Evolutionary conservation across 2,888 invertebrate species (phyloP).

Genomic region (Listrodromus nycthemerus): DNA sequence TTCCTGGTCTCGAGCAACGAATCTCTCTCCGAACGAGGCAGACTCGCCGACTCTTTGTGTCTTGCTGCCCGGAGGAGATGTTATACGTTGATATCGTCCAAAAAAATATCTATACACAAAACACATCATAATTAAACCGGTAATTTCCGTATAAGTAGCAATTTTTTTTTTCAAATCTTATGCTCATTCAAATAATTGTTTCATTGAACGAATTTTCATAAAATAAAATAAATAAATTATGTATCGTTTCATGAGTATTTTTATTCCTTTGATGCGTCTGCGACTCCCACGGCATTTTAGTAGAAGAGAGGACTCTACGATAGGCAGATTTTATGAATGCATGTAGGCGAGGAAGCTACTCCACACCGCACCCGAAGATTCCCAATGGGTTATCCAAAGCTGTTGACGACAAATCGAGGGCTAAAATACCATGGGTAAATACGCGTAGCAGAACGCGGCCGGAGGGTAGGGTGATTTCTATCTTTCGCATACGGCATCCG

Average conservation of each 20-base stretch:
- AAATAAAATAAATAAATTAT: too few species aligned
- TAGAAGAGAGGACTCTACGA: constrained; percentile 19
- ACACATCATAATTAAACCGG: too few species aligned
- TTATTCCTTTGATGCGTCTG: constrained; percentile 16
- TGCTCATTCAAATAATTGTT: not conserved
- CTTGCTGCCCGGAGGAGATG: not conserved
- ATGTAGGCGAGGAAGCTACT: constrained; percentile 49
- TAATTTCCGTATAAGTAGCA: too few species aligned
- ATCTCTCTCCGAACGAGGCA: not conserved
- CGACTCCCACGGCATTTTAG: constrained; percentile 48
- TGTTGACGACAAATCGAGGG: constrained; percentile 85
- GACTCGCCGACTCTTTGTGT: constrained; percentile 4
- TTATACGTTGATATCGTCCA: too few species aligned
- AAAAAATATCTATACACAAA: too few species aligned
- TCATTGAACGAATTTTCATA: not conserved
- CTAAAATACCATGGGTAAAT: constrained; percentile 84
- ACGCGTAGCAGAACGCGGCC: constrained; percentile 72
- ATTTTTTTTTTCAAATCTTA: too few species aligned
- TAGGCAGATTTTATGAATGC: constrained; percentile 25
- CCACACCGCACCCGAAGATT: constrained; percentile 70
- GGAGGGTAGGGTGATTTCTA: constrained; percentile 73
- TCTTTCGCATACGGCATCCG: constrained; percentile 73
- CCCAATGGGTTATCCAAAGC: constrained; percentile 82
- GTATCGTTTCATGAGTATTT: not conserved
- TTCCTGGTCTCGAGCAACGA: constrained; percentile 49